These are phyloP conservation scores for Micromys minutus DNA, from an alignment of 2,113 vertebrate species.

Conservation along the genomic window DNA sequence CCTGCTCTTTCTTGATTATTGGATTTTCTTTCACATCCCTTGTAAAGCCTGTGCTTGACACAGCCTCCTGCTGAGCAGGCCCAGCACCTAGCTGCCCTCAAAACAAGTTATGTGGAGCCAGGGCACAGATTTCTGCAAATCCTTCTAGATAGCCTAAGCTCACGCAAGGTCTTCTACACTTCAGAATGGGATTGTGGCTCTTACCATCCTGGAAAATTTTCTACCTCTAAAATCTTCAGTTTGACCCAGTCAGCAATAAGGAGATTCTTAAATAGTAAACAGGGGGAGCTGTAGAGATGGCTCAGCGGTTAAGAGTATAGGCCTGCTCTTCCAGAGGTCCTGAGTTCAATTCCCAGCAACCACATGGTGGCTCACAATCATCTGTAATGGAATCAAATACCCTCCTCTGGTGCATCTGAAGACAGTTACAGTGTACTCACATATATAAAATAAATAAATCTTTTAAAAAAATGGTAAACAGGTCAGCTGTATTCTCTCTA, in stretches of 20 bases:
- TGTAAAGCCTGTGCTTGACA: not conserved
- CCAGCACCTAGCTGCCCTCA: not conserved
- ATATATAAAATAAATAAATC: too few relatives aligned
- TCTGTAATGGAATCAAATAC: too few relatives aligned
- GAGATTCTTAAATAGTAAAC: not conserved
- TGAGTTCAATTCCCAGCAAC: too few relatives aligned
- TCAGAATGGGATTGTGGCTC: not conserved
- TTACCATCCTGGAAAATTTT: slow-evolving; percentile 22
- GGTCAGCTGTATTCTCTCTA: not conserved
- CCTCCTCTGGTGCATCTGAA: too few relatives aligned
- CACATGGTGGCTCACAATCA: too few relatives aligned
- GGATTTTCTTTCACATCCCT: not conserved
- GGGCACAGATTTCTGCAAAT: not conserved
- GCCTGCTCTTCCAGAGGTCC: too few relatives aligned
- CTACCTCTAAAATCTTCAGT: slow-evolving; percentile 7
- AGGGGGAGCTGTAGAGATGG: too few relatives aligned
- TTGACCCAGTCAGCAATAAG: not conserved
- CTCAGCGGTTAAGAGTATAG: too few relatives aligned
- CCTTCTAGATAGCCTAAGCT: not conserved
- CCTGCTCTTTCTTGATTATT: not conserved
- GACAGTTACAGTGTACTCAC: too few relatives aligned
- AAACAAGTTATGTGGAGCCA: not conserved
- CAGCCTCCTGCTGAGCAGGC: not conserved
- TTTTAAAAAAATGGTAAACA: not conserved
- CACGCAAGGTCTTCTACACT: not conserved